Evolutionary conservation across 1,140 invertebrate species (phyloP).

Genomic region (Drosophila miranda): DNA sequence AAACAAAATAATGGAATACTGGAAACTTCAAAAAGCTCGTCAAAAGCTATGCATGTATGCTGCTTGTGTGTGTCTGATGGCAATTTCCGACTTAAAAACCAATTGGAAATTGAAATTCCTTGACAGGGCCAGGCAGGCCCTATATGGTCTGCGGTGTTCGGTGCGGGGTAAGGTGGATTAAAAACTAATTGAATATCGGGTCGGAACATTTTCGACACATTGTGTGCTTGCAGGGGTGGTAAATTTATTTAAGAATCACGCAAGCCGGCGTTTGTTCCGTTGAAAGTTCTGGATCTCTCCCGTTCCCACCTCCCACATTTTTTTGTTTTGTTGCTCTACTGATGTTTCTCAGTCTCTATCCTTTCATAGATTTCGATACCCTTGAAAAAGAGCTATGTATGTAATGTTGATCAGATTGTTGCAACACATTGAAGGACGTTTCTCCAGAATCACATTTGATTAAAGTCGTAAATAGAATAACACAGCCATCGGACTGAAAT

Average conservation of each 20-base stretch:
- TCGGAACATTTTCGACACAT: slow-evolving; percentile 45
- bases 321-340: too few relatives aligned
- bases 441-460: too few relatives aligned
- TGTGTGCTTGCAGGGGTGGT: slow-evolving; percentile 5
- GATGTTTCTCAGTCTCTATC: too few relatives aligned
- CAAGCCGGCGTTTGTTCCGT: slow-evolving; percentile 10
- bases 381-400: too few relatives aligned
- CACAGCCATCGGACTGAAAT: too few relatives aligned
- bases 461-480: too few relatives aligned
- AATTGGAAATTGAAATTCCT: slow-evolving; percentile 64
- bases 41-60: not conserved
- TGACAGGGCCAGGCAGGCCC: slow-evolving; percentile 25
- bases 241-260: slow-evolving; percentile 8
- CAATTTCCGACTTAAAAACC: slow-evolving; percentile 71
- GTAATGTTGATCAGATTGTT: too few relatives aligned
- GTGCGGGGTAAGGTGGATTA: slow-evolving; percentile 50
- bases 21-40: slow-evolving; percentile 37
- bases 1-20: slow-evolving; percentile 19
- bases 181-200: slow-evolving; percentile 62
- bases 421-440: too few relatives aligned
- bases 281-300: too few relatives aligned
- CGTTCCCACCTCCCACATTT: too few relatives aligned
- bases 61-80: slow-evolving; percentile 41
- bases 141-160: not conserved
- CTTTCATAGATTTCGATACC: too few relatives aligned